Base-by-base conservation (phyloP, 2,888 invertebrate species). In the Blastobasis lacticolella region DNA sequence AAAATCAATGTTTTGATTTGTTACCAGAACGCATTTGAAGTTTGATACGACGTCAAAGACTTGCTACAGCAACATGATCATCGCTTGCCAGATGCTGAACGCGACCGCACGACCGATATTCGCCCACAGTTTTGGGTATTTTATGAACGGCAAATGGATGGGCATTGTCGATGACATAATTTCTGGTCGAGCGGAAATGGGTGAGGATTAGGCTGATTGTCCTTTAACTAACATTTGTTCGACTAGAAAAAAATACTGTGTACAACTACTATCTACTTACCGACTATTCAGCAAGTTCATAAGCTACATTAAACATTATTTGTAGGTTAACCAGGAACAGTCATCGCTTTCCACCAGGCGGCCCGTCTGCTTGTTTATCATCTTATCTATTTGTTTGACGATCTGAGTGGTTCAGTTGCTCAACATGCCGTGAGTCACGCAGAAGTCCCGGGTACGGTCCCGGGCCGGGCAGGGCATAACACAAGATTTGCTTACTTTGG, bases 21-120 rank as follows among this genome's bases (percentile, higher is more conserved):
- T 38, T 42, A 38, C 9, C 10, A 10, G 45, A 52, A 84, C 84
- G 49, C 71, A 81, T 41, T 73, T 71, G 0, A 63, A 81, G 48
- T 61, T 72, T 53, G 85, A 85, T 48, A 56, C 68, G 0, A 66
- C 71, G 23, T 6, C 77, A 0, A 84, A 81, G 54, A 62, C 77
- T 8, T 69, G 72, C 8, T 85, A 81, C 79, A 73, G 71, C 59
- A 66, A 68, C 10, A 77, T 66, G 0, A 70, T 59, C 7, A 50
- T 78, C 1, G 78, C 70, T 0, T 73, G 82, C 7, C 63, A 73
- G 42, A 80, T 84, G 78, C 56, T 86, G 37, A 86, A 86, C 48
- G 82, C 82, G 0, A 83, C 84, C 0, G 76, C 78, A 0, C 63
- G 54, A 1, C 67, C 75, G 49, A 68, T 74, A n/a, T 82, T 79